Evolutionary conservation across 2,888 invertebrate genomes (phyloP).

Genomic region (Lordiphosa andalusiaca): DNA sequence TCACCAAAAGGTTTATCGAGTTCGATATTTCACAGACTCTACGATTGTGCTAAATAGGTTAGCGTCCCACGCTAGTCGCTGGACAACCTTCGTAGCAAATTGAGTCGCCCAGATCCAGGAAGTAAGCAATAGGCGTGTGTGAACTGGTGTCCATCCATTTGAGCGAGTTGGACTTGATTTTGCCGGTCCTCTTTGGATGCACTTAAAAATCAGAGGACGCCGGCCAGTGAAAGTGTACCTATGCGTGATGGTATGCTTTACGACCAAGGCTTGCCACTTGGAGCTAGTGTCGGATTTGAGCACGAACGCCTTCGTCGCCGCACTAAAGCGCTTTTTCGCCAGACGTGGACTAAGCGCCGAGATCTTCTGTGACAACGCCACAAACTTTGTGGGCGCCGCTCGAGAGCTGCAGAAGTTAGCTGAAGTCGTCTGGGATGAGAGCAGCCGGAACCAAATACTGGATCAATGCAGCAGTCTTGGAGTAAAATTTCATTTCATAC

Average conservation of each 20-base stretch:
- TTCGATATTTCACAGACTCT: background rate
- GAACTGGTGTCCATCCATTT: too few relatives aligned
- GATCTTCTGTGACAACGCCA: slow-evolving; percentile 20
- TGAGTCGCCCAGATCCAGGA: background rate
- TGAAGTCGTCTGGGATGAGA: too few relatives aligned
- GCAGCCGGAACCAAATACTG: too few relatives aligned
- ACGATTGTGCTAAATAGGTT: slow-evolving; percentile 7
- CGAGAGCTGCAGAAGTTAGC: background rate
- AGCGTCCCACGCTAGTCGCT: slow-evolving; percentile 1
- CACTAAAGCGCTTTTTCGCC: slow-evolving; percentile 27
- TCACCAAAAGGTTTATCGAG: background rate
- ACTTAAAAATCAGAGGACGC: too few relatives aligned
- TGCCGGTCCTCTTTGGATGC: too few relatives aligned
- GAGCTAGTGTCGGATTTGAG: slow-evolving; percentile 2
- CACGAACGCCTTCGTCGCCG: slow-evolving; percentile 21
- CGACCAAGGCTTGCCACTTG: too few relatives aligned
- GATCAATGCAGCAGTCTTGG: slow-evolving; percentile 1
- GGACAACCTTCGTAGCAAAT: background rate
- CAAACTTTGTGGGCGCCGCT: background rate
- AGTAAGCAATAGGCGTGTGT: background rate
- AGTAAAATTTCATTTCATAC: slow-evolving; percentile 5
- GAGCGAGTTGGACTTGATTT: too few relatives aligned
- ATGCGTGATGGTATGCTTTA: too few relatives aligned
- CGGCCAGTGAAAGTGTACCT: too few relatives aligned
- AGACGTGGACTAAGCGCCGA: slow-evolving; percentile 7